Percentiles rank a stretch among this genome's conserved stretches.
Conservation (phyloP, 2,888 invertebrate species). For the Eilema depressum region DNA sequence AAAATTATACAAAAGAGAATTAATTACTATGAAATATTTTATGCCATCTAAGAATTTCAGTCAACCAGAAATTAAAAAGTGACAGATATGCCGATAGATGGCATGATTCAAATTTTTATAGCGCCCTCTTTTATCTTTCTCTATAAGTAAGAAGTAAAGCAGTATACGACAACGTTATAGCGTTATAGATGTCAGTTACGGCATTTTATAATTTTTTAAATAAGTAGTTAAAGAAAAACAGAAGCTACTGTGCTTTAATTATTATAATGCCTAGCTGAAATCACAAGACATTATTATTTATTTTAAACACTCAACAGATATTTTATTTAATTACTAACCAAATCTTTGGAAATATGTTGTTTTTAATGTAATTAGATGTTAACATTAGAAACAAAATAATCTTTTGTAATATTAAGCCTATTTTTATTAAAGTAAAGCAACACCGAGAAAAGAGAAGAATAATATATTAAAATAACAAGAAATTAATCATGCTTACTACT, state of each 20-base stretch:
- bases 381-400: no score
- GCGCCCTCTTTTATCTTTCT: background rate
- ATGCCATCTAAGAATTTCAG: background rate
- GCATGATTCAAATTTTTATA: background rate
- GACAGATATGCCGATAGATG: constrained; percentile 8
- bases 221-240: background rate
- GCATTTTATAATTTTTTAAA: background rate
- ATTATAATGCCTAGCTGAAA: no score
- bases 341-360: no score
- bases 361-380: no score
- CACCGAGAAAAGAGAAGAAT: background rate
- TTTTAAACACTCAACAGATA: no score
- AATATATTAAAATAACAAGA: background rate
- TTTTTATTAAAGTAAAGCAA: background rate
- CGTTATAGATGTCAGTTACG: constrained; percentile 3
- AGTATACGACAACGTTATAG: background rate
- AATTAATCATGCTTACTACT: constrained; percentile 8
- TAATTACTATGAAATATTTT: no score
- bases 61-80: background rate
- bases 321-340: no score
- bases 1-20: no score
- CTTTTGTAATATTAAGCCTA: no score
- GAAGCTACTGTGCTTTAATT: background rate
- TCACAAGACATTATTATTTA: no score
- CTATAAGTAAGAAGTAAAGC: background rate